Evolutionary conservation across 1,140 invertebrate genomes (phyloP), one percentile per base, ranked within the genome.

Genomic region (Drosophila melanica): DNA sequence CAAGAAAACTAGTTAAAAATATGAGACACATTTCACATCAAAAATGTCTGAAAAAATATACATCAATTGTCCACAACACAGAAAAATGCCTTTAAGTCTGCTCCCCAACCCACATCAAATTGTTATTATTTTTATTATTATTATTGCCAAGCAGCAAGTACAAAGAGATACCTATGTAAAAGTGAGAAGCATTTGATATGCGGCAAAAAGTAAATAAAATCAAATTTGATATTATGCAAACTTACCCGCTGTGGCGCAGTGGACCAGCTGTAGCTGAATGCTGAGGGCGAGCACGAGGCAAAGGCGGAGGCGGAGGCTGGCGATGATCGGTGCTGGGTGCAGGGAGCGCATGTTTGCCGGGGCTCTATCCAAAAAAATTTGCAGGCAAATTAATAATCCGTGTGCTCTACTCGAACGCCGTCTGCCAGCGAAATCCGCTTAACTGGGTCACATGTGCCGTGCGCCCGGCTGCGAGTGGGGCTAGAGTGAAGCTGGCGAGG

Each of bases 371-470:
- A 27, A 27, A 80, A 90, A 75, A 75, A 23, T 23, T 79, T 66
- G 71, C 62, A 65, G 71, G 58, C 65, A 79, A 87, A 89, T 87
- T 82, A 81, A 87, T 89, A 87, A 89, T 87, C 84, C 84, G 67
- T 39, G 64, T 41, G 14, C 59, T 80, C 59, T 58, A 53, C 54
- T 64, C 8, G 23, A n/a, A 39, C 18, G 51, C 37, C 39, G 67
- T 59, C 37, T 65, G 59, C 50, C 80, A 63, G 67, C 67, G 8
- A 76, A 81, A 67, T 75, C 68, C 67, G 50, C 65, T 55, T 79
- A 89, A 89, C 76, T 87, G 76, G 82, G 84, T 89, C 82, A 87
- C 82, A 87, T 89, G 53, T 69, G 80, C 55, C 48, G 62, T 5
- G 6, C 2, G 62, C 55, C 64, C 62, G 59, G 47, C 63, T 42